Evolutionary conservation across 2,113 vertebrate species (phyloP).

Genomic region (Psammodynastes pulverulentus): DNA sequence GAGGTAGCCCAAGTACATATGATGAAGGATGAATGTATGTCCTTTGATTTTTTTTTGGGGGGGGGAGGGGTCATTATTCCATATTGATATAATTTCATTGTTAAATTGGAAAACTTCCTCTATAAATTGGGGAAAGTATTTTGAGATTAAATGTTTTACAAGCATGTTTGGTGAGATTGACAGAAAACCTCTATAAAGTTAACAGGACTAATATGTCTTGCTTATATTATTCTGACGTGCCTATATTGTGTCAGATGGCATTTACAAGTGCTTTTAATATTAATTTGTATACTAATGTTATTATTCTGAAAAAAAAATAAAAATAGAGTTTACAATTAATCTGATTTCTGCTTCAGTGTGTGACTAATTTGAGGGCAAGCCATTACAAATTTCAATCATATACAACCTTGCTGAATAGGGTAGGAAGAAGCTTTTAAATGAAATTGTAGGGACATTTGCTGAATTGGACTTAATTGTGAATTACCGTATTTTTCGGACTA

Average conservation of each 20-base stretch:
- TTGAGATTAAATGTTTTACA: constrained; percentile 49
- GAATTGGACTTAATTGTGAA: neutral
- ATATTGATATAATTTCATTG: constrained; percentile 47
- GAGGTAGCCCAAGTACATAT: constrained; percentile 39
- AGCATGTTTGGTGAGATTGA: constrained; percentile 32
- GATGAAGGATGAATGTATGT: constrained; percentile 50
- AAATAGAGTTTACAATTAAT: neutral
- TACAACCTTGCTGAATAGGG: neutral
- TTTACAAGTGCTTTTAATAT: neutral
- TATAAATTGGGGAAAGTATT: constrained; percentile 40
- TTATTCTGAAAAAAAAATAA: neutral
- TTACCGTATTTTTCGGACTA: too few relatives aligned
- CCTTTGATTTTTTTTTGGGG: constrained; percentile 25
- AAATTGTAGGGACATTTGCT: neutral
- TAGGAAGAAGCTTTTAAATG: neutral
- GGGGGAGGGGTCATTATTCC: constrained; percentile 41
- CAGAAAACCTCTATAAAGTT: neutral
- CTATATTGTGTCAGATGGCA: neutral
- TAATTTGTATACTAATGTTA: neutral
- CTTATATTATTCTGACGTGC: neutral
- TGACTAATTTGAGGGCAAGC: neutral
- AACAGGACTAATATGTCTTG: neutral
- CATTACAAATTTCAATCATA: neutral
- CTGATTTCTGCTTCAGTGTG: neutral
- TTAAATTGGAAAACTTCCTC: constrained; percentile 45